A percentile compares a stretch with the other conserved stretches of the same genome.
Conservation (phyloP, 2,797 vertebrate species). For the Falco biarmicus region DNA sequence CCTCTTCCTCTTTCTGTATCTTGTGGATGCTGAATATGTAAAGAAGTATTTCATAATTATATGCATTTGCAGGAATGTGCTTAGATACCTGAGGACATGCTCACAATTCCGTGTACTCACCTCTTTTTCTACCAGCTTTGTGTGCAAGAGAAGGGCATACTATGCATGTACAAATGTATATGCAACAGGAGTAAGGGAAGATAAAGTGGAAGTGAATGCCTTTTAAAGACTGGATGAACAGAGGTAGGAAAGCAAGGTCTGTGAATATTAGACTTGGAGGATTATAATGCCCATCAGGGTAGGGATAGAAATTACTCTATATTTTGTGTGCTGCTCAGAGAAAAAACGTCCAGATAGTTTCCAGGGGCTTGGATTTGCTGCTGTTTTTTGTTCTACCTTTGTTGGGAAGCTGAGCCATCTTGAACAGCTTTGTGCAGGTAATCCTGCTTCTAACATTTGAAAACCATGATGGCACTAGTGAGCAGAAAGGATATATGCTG, state of each 20-base stretch:
- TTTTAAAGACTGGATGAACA: not conserved
- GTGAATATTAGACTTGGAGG: not conserved
- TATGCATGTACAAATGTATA: not conserved
- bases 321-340: not conserved
- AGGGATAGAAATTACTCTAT: not conserved
- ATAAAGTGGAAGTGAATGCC: not conserved
- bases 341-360: not conserved
- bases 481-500: not conserved
- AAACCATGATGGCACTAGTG: not conserved
- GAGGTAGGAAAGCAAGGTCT: not conserved
- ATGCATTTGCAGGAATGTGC: not conserved
- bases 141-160: not conserved
- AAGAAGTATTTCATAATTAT: not conserved
- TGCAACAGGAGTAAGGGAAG: not conserved
- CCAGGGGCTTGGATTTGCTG: not conserved
- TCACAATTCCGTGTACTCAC: not conserved
- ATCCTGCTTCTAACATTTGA: not conserved
- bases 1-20: not conserved
- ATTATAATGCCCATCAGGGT: not conserved
- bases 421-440: not conserved
- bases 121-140: not conserved
- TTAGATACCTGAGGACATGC: not conserved
- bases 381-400: not conserved
- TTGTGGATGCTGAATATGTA: not conserved
- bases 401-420: not conserved